These are phyloP conservation scores for Wiebesia pumilae DNA, from an alignment of 1,140 invertebrate genomes.

Conservation along the genomic window DNA sequence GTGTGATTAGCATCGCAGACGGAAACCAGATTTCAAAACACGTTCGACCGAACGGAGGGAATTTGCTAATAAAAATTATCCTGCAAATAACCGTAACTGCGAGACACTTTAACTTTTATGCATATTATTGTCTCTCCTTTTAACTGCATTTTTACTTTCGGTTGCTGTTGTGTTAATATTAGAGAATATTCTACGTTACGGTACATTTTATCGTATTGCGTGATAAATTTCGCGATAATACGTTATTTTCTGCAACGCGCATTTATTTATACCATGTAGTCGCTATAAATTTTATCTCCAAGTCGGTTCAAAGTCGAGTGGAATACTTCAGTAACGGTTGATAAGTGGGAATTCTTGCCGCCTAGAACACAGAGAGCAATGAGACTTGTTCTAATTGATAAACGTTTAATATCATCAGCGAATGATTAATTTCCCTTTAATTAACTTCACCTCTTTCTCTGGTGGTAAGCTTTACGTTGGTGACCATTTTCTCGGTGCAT, in stretches of 20 bases:
- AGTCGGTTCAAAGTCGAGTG: not conserved
- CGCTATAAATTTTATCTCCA: not conserved
- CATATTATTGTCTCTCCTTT: not conserved
- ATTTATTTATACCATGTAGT: not conserved
- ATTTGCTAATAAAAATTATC: not conserved
- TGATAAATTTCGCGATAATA: not conserved
- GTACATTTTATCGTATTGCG: not conserved
- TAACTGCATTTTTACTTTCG: not conserved
- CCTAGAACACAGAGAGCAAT: not conserved
- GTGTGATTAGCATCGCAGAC: not conserved
- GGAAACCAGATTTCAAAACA: conserved; percentile 5
- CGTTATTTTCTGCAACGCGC: not conserved
- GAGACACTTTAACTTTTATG: not conserved
- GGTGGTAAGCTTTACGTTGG: not conserved
- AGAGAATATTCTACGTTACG: not conserved
- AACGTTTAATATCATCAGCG: not conserved
- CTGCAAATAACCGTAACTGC: not conserved
- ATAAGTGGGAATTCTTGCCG: not conserved
- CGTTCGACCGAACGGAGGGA: not conserved
- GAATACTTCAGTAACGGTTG: not conserved
- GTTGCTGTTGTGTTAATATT: not conserved
- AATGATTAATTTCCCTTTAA: not conserved
- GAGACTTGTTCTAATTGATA: not conserved
- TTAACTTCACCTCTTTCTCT: not conserved
- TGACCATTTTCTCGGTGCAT: not conserved